Percentiles rank a stretch among this genome's conserved stretches.
Evolutionary conservation across 2,888 invertebrate genomes (phyloP).

Genomic region (Nemurella pictetii): DNA sequence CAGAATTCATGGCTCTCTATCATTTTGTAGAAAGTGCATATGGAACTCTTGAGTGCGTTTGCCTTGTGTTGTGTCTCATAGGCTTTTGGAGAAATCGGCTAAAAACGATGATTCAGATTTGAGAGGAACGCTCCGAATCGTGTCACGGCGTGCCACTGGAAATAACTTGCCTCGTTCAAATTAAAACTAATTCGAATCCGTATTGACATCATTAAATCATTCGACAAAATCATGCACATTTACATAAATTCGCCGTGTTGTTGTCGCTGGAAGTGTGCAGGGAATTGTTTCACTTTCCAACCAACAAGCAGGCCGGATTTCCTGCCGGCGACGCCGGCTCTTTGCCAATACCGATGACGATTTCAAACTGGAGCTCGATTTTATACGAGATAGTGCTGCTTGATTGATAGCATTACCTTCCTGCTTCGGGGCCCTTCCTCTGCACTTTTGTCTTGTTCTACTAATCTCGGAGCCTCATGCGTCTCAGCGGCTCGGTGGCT

Average conservation of each 20-base stretch:
- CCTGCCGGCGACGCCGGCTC: not conserved
- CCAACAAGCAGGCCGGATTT: not conserved
- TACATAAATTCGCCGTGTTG: not conserved
- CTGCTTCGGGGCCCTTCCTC: not conserved
- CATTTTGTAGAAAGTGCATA: not conserved
- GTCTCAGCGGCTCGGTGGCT: not conserved
- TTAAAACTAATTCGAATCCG: too few species aligned
- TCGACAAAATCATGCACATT: not conserved
- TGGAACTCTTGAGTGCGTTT: not conserved
- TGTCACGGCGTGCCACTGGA: not conserved
- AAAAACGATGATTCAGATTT: not conserved
- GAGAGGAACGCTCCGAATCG: not conserved
- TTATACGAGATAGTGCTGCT: not conserved
- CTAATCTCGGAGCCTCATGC: not conserved
- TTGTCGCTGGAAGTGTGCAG: not conserved
- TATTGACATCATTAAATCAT: not conserved
- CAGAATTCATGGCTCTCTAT: not conserved
- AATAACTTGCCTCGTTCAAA: not conserved
- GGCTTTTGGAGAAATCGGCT: not conserved
- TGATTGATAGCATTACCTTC: not conserved
- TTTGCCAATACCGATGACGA: not conserved
- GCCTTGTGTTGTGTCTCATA: not conserved
- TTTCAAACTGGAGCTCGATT: not conserved
- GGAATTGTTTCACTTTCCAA: not conserved
- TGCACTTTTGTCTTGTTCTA: not conserved